Base-by-base conservation (phyloP, 2,888 invertebrate species). In the Archaeoteleia sp. region DNA sequence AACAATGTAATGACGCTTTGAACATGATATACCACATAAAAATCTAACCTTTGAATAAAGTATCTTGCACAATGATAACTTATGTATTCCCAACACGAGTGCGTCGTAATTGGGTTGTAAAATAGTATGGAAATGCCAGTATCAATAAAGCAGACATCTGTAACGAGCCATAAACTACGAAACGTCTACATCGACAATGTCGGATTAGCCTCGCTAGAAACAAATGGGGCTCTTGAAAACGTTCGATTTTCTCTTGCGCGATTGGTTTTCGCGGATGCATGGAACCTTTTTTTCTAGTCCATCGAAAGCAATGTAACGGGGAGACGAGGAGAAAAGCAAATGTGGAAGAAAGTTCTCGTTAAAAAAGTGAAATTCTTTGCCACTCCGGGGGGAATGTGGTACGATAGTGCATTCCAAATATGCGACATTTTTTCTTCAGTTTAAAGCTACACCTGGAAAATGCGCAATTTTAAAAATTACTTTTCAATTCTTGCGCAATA, bases 301-400 rank as follows among this genome's bases (percentile, higher is more conserved):
- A 46, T 46, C 35, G 65, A 65, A 65, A 57, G 65, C 45, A 27
- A 46, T 23, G 32, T 15, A 13, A 37, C 17, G 51, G 15, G 9
- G 34, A 17, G 29, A 40, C 43, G 32, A 5, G 23, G 66, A 51
- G 62, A 67, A 70, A 70, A 70, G 58, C 39, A 49, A 51, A 58
- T 58, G 54, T 15, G 49, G 54, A 63, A 63, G 70, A 70, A 67
- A 70, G 67, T 70, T 35, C 23, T n/a, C 30, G 42, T 51, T 37
- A 63, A 67, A 70, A 70, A 70, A 67, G 70, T 63, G 70, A 66
- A 71, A 71, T 65, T 68, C 63, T 27, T 20, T 6, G 13, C 39
- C 39, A 62, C 67, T n/a, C n/a, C n/a, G 20, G 10, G 32, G 32
- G 48, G 60, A 66, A 60, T 61, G 67, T 40, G 29, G 58, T 30